Conservation (phyloP, 2,113 vertebrate genomes). For the Salminus brasiliensis region DNA sequence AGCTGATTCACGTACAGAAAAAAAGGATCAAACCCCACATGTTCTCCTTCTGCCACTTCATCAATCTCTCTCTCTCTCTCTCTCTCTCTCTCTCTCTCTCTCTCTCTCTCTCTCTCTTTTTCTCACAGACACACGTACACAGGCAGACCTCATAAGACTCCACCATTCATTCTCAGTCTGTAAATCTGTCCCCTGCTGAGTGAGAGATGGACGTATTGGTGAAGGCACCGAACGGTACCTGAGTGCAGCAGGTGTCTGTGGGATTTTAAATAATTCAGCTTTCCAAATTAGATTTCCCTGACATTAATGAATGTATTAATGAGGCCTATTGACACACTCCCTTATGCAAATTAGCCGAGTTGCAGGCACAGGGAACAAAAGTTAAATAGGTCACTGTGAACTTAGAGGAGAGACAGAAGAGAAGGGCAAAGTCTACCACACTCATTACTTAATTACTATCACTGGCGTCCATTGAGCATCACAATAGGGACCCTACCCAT, state of each 20-base stretch:
- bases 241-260: slow-evolving; percentile 52
- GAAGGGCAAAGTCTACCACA: slow-evolving; percentile 38
- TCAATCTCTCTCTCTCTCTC: neutral
- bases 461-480: slow-evolving; percentile 13
- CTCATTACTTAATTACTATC: slow-evolving; percentile 52
- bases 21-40: neutral
- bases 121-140: neutral
- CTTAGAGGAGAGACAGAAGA: slow-evolving; percentile 48
- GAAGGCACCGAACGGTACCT: slow-evolving; percentile 8
- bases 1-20: slow-evolving; percentile 8
- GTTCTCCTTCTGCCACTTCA: too few species aligned
- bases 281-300: slow-evolving; percentile 63
- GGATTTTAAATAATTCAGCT: slow-evolving; percentile 63
- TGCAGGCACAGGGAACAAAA: slow-evolving; percentile 42
- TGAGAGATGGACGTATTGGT: slow-evolving; percentile 8
- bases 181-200: slow-evolving; percentile 4
- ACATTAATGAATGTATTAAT: slow-evolving; percentile 68
- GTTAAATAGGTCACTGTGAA: slow-evolving; percentile 59
- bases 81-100: neutral
- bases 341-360: slow-evolving; percentile 57
- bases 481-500: slow-evolving; percentile 27
- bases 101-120: slow-evolving; percentile 9
- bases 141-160: neutral
- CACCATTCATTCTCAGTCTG: neutral
- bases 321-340: slow-evolving; percentile 62